Evolutionary conservation across 2,113 vertebrate genomes (phyloP).

Genomic region (Sylvietta virens): DNA sequence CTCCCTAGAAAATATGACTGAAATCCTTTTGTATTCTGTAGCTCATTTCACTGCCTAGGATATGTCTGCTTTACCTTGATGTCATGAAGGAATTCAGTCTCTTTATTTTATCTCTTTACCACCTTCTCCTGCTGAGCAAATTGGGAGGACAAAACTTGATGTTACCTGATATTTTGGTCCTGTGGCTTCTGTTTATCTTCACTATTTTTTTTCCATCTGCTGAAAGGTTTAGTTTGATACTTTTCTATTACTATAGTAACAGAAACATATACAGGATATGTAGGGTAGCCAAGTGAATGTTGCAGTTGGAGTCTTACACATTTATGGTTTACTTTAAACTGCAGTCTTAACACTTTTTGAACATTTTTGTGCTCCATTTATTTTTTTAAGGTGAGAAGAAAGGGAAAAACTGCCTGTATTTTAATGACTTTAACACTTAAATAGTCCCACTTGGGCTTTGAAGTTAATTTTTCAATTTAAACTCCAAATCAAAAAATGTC

Average conservation of each 20-base stretch:
- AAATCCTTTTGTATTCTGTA: not conserved
- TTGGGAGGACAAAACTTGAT: not conserved
- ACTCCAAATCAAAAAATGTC: conserved; percentile 41
- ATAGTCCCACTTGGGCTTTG: conserved; percentile 16
- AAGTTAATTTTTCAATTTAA: conserved; percentile 38
- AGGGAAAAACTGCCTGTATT: not conserved
- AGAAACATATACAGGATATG: conserved; percentile 11
- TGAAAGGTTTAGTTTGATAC: not conserved
- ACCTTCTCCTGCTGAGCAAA: not conserved
- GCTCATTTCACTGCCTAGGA: not conserved
- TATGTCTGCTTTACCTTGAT: not conserved
- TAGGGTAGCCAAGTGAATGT: conserved; percentile 43
- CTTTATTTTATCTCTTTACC: not conserved
- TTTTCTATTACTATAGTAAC: conserved; percentile 23
- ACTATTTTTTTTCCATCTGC: not conserved
- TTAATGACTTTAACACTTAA: conserved; percentile 40
- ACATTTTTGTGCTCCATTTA: conserved; percentile 17
- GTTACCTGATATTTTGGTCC: not conserved
- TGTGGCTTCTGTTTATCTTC: conserved; percentile 20
- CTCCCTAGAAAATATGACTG: not conserved
- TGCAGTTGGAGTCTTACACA: not conserved
- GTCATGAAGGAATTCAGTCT: not conserved
- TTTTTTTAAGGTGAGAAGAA: conserved; percentile 28
- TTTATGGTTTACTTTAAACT: conserved; percentile 32
- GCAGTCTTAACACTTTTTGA: not conserved